phyloP scores from a whole-genome alignment of 2,113 vertebrate genomes.

The Xiphophorus couchianus region DNA sequence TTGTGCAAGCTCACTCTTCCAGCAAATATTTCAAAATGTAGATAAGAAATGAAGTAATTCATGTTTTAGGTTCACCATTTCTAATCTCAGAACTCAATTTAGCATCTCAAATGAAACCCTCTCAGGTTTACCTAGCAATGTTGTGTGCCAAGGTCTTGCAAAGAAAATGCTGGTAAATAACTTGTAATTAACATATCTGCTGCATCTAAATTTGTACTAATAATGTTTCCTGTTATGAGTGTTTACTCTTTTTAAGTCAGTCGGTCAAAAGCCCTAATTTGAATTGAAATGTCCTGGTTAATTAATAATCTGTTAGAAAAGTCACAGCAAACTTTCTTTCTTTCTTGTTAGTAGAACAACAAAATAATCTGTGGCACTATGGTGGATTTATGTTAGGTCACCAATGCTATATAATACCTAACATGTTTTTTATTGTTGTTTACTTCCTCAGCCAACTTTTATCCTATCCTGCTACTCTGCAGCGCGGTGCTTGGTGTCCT shows the following conservation, averaged over 20 bases:
- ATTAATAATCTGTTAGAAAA: background rate
- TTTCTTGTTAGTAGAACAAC: background rate
- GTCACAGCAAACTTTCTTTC: background rate
- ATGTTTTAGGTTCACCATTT: no score
- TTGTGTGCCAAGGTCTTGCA: background rate
- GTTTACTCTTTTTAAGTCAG: no score
- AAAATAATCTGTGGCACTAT: background rate
- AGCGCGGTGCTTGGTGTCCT: background rate
- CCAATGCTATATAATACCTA: no score
- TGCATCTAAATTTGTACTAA: background rate
- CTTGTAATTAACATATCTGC: background rate
- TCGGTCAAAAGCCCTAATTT: no score
- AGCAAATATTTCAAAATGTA: background rate
- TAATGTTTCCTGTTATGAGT: background rate
- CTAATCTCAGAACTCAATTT: background rate
- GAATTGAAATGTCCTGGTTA: no score
- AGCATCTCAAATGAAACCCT: background rate
- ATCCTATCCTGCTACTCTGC: background rate
- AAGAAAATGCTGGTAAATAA: background rate
- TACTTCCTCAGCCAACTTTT: constrained; percentile 19
- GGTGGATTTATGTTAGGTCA: background rate
- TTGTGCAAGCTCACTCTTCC: background rate
- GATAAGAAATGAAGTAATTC: no score
- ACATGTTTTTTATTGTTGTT: background rate
- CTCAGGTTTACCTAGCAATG: background rate